Base-by-base conservation (phyloP, 2,113 vertebrate species). In the Siphamia tubifer region DNA sequence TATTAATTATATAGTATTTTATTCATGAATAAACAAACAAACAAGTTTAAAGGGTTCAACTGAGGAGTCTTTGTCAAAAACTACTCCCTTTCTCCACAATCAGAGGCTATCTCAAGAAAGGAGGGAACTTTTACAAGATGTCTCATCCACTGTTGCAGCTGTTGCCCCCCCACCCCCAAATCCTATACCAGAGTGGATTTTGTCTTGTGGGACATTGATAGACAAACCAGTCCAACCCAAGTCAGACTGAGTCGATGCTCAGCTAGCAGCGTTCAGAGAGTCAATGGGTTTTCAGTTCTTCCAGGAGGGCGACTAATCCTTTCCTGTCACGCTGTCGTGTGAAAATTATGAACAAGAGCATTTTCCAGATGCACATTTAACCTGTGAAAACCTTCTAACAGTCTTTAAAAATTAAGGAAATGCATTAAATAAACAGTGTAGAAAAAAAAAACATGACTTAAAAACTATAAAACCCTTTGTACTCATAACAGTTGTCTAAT, bases 241-340 rank as follows among this genome's bases (percentile, higher is more conserved):
- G 42, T 60, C 42, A 30, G 64, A 40, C 35, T n/a, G 10, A 62
- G 44, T 35, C 48, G 8, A 20, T 36, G 57, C 35, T 66, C 49
- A 66, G 58, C 30, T 16, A 51, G 17, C 64, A 61, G 77, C 31
- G 30, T 30, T 60, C 27, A 47, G 58, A 16, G 21, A 34, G 61
- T 78, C 62, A 66, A 47, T 15, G 32, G 65, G 35, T 34, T 60
- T 43, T 34, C 35, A n/a, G 31, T 7, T 55, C 66, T 68, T 81
- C 79, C 77, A 65, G 66, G 23, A 65, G 65, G 40, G 55, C 69
- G 6, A 32, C 73, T 84, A 82, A 89, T 84, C 65, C 65, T 52
- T 82, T 84, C 71, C 57, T 65, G 58, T 82, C 72, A 48, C 52
- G 58, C 67, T 39, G 30, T 38, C 20, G 53, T 44, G 66, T 58